Base-by-base conservation (phyloP, 2,888 invertebrate species). In the Megamerina dolium region DNA sequence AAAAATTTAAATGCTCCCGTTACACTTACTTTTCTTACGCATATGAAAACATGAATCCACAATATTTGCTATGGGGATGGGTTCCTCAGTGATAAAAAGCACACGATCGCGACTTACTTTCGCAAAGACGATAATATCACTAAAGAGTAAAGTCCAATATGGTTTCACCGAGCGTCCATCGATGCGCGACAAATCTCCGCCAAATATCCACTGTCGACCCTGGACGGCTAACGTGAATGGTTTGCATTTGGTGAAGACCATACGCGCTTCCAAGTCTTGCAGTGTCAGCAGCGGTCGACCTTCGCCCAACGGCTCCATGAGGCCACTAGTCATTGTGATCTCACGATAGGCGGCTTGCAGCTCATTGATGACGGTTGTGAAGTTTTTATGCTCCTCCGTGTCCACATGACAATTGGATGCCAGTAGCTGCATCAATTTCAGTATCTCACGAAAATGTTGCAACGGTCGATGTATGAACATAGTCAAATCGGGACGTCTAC, bases 181-280 rank as follows among this genome's bases (percentile, higher is more conserved):
- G 2, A 89, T 85, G 50, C 87, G 78, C 10, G 85, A 83, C 20
- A 91, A 72, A 58, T 90, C 89, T 0, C 90, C 89, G 5, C 89
- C 90, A 57, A 90, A 90, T 45, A 91, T 85, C 90, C 90, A 90
- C 68, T 89, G 89, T 38, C 90, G 78, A 19, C 88, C 88, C 38
- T 86, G 83, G 57, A 85, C 83, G 60, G 84, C 85, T 66, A 91
- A 73, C 40, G 85, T 83, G 68, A 91, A 91, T 40, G 90, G 89
- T 79, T 87, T 89, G 76, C 89, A 90, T 72, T 87, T 83, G 60
- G 90, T 90, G 74, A 91, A 91, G 58, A 91, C 90, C 66, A 91
- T 78, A 59, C 90, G 77, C 61, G 87, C 86, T 68, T 90, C 90
- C 52, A 91, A 77, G 66, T 91, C 90, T 60, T 87, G 85, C 39